These are phyloP conservation scores for Papilio aristodemus DNA, from an alignment of 1,140 invertebrate species.

Conservation along the genomic window DNA sequence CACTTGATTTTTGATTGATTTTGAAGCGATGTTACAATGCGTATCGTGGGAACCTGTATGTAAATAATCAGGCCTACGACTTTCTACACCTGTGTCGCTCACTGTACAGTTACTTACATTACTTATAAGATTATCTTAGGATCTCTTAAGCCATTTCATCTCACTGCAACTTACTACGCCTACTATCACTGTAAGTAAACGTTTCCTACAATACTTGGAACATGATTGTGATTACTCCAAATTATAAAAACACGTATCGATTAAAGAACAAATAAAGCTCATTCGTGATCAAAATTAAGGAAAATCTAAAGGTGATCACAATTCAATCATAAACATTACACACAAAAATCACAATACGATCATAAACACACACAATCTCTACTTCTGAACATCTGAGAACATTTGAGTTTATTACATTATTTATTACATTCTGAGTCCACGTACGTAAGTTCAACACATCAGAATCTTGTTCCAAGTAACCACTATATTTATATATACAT, in stretches of 20 bases:
- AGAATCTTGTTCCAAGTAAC: constrained; percentile 25
- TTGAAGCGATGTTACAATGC: constrained; percentile 18
- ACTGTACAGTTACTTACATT: constrained; percentile 67
- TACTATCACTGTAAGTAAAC: constrained; percentile 52
- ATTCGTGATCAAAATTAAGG: not conserved
- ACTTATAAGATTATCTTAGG: constrained; percentile 55
- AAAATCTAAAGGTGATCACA: too few relatives aligned
- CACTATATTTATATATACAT: constrained; percentile 37
- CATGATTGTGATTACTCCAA: constrained; percentile 4
- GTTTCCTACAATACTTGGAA: constrained; percentile 38
- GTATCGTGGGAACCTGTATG: constrained; percentile 43
- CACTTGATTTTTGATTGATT: too few relatives aligned
- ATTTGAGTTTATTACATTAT: not conserved
- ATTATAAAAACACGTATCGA: not conserved
- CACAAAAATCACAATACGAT: too few relatives aligned
- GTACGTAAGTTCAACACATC: not conserved
- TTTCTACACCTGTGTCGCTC: constrained; percentile 76
- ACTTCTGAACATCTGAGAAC: not conserved
- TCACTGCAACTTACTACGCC: constrained; percentile 55
- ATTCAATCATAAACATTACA: too few relatives aligned
- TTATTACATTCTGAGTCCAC: too few relatives aligned
- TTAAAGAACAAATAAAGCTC: not conserved
- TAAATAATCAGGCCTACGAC: constrained; percentile 67
- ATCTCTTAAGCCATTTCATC: constrained; percentile 51
- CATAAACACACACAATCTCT: not conserved